Evolutionary conservation across 2,888 invertebrate genomes (phyloP), one percentile per base, ranked within the genome.

Genomic region (Euzophera pinguis): DNA sequence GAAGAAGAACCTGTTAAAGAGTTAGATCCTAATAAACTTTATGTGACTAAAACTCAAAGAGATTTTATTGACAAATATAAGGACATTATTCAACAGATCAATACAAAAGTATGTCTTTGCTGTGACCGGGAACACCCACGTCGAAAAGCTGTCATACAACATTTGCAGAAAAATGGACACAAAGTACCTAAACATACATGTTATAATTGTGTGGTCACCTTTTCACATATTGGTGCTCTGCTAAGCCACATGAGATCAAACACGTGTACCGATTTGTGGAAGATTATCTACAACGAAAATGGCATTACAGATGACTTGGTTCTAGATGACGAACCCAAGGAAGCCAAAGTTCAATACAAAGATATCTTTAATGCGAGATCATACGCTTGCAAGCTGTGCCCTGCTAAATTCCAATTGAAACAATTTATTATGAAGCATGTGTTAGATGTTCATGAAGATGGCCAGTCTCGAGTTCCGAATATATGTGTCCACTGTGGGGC

Each of bases 121-220:
- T 91, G 91, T 55, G 82, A 90, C 43, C 79, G 78, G 57, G 84
- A 84, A 60, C 84, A 91, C 64, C 90, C 91, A 1, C 81, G 91
- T 1, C 74, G 91, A 53, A 91, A 91, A 66, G 89, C 91, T 9
- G 90, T 91, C 35, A 91, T 91, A 61, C 91, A 91, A 57, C 91
- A 91, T 65, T 73, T 91, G 53, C 91, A 91, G 69, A 91, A 91
- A 73, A 91, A 89, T 69, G 91, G 91, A 1, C 83, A 87, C 56
- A 90, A 89, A 77, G 92, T 93, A 48, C 92, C 92, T 0, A 91
- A 92, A 62, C 92, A 92, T 62, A 92, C 93, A 0, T 93, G 93
- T 64, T 93, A 92, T 62, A 92, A 92, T 67, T 93, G 93, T 65
- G 91, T 92, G 55, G 80, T 92, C 27, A 92, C 92, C 0, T 92